These are phyloP conservation scores for Dendrolimus kikuchii DNA, from an alignment of 1,140 invertebrate species.

Conservation along the genomic window DNA sequence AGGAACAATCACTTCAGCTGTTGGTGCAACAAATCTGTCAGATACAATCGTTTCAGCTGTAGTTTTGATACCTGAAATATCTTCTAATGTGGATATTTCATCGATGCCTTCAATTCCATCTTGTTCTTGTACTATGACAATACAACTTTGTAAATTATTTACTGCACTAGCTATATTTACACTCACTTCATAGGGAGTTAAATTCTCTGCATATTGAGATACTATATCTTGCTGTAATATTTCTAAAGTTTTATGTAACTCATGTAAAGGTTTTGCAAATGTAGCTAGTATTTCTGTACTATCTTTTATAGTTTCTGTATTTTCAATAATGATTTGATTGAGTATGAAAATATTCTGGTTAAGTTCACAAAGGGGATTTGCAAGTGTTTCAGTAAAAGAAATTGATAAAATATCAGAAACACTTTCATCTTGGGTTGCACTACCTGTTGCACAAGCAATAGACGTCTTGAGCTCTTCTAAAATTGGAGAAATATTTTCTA, in stretches of 20 bases:
- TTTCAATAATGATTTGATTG: slow-evolving; percentile 49
- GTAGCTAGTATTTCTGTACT: slow-evolving; percentile 56
- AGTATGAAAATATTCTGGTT: slow-evolving; percentile 48
- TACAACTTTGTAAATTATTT: slow-evolving; percentile 70
- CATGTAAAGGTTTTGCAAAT: slow-evolving; percentile 69
- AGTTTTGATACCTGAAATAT: slow-evolving; percentile 74
- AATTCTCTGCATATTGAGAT: slow-evolving; percentile 50
- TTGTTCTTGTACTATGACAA: slow-evolving; percentile 70
- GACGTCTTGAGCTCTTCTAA: slow-evolving; percentile 49
- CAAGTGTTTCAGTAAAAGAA: slow-evolving; percentile 38
- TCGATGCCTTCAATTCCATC: slow-evolving; percentile 53
- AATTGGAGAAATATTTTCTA: slow-evolving; percentile 43
- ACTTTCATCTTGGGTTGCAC: slow-evolving; percentile 29
- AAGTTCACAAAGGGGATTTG: slow-evolving; percentile 50
- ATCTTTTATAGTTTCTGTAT: slow-evolving; percentile 46
- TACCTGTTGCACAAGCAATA: slow-evolving; percentile 26
- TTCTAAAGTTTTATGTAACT: slow-evolving; percentile 64
- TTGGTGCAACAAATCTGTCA: slow-evolving; percentile 33
- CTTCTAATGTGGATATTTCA: slow-evolving; percentile 72
- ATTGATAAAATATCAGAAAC: slow-evolving; percentile 53
- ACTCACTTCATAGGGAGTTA: slow-evolving; percentile 29
- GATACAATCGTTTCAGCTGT: slow-evolving; percentile 53
- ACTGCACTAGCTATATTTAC: slow-evolving; percentile 66
- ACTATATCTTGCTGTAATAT: slow-evolving; percentile 64
- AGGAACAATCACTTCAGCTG: slow-evolving; percentile 20